Evolutionary conservation across 2,113 vertebrate species (phyloP), one percentile per base, ranked within the genome.

Genomic region (Ceratotherium simum): DNA sequence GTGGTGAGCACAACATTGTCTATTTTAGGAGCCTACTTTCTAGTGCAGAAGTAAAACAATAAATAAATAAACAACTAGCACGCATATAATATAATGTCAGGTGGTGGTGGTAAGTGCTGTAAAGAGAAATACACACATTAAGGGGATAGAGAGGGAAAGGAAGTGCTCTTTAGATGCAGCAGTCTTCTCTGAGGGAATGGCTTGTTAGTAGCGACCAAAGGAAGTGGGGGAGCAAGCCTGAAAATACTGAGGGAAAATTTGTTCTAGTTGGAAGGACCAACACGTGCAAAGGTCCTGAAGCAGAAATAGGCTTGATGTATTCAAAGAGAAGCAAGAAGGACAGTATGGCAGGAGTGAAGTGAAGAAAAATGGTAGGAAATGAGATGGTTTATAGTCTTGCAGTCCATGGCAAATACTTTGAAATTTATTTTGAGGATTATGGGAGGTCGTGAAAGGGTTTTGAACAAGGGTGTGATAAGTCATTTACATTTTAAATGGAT

Each of bases 41-140:
- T 98, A 85, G 95, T 91, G 85, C 76, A 90, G 89, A 96, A 95
- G 33, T 84, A 91, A 97, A 91, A 84, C 36, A 95, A 97, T 91
- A 95, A 95, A 78, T 95, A 97, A 98, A 62, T 92, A 96, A 94
- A 96, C 82, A 90, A 91, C 46, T 80, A 64, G 13, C 6, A 29
- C 70, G 67, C 31, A 31, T 94, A 58, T 69, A 87, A 29, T 95
- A 67, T 36, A 76, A 56, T 85, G 62, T 91, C 29, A 69, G 79
- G 46, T 46, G 79, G 60, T 76, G 79, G 60, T 80, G 25, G 23
- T 65, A 91, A 94, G 46, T 48, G 36, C 60, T 95, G 2, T 62
- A 31, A 82, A 85, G 90, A 94, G 36, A 94, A 86, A 42, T 69
- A 81, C 36, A 72, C 7, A 4, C 48, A 25, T 85, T 82, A 76